Conservation (phyloP, 2,888 invertebrate genomes). For the Stenodema calcarata region DNA sequence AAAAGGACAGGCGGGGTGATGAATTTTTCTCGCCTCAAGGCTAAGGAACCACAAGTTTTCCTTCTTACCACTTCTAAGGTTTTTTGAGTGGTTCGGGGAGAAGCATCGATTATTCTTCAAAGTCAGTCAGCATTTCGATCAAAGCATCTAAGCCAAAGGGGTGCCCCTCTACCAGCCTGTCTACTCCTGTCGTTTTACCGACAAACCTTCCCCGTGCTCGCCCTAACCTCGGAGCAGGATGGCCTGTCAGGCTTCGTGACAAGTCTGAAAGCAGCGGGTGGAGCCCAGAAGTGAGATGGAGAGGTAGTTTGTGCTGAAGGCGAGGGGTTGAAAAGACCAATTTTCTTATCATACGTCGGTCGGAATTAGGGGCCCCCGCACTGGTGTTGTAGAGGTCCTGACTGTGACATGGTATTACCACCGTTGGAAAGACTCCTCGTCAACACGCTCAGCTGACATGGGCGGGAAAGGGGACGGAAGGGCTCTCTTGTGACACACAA, state of each 20-base stretch:
- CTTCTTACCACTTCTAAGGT: background rate
- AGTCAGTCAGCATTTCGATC: conserved; percentile 49
- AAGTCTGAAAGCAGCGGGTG: conserved; percentile 44
- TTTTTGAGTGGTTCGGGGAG: background rate
- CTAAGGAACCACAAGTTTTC: conserved; percentile 43
- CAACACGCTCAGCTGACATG: conserved; percentile 36
- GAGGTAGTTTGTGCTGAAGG: conserved; percentile 36
- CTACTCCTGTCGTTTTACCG: conserved; percentile 42
- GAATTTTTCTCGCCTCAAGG: conserved; percentile 41
- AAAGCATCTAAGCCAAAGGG: conserved; percentile 33
- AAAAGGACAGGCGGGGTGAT: conserved; percentile 28
- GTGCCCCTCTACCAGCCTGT: conserved; percentile 2
- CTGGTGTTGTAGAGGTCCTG: conserved; percentile 32
- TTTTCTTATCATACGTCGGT: conserved; percentile 51
- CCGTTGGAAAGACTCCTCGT: conserved; percentile 40
- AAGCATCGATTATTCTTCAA: conserved; percentile 47
- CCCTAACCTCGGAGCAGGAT: conserved; percentile 18
- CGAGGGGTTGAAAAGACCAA: conserved; percentile 49
- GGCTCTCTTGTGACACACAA: conserved; percentile 35
- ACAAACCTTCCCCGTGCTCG: conserved; percentile 10
- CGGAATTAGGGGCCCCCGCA: conserved; percentile 48
- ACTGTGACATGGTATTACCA: conserved; percentile 48
- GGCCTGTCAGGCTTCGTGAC: conserved; percentile 45
- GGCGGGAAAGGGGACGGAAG: background rate
- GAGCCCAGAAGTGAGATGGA: conserved; percentile 45